Evolutionary conservation across 2,888 invertebrate genomes (phyloP), one percentile per base, ranked within the genome.

Genomic region (Epinotia demarniana): DNA sequence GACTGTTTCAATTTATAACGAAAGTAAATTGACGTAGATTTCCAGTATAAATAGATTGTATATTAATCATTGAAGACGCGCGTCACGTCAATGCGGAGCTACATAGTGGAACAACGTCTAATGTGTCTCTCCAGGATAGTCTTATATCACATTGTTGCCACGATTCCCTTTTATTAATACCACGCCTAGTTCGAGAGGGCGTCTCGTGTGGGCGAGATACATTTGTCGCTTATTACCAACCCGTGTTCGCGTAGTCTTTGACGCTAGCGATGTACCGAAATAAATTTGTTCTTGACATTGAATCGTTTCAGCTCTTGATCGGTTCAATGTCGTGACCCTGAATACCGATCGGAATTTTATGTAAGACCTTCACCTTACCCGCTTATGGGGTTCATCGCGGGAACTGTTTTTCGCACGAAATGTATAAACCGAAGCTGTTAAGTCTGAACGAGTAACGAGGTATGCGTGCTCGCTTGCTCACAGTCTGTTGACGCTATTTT

Each of bases 321-420:
- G 76, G 85, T 82, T 85, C 86, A 87, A 85, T 84, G 84, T 81
- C 84, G 82, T 80, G 85, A 84, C 87, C 88, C 85, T 84, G 82
- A 75, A 61, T 78, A 74, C 80, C 78, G 57, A 75, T 71, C 71
- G 43, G 55, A 60, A 75, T 66, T 71, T 61, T 66, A 71, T 66
- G 27, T 55, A 43, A 60, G 62, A 72, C 75, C 71, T 72, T 75
- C 61, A 71, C 75, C 62, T 55, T 53, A 27, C 4, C 39, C 43
- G 70, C 60, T 61, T 68, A 69, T 58, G 58, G 46, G 19, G 69
- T 57, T 69, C 61, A 43, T 60, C 70, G 39, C 60, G 67, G 53
- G 39, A 61, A 67, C 39, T 39, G 61, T 60, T 60, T 58, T 67
- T 27, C 39, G 58, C 49, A 66, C 33, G 27, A 67, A n/a, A 1